Conservation (phyloP, 2,888 invertebrate genomes). For the Epirrhoe alternata region DNA sequence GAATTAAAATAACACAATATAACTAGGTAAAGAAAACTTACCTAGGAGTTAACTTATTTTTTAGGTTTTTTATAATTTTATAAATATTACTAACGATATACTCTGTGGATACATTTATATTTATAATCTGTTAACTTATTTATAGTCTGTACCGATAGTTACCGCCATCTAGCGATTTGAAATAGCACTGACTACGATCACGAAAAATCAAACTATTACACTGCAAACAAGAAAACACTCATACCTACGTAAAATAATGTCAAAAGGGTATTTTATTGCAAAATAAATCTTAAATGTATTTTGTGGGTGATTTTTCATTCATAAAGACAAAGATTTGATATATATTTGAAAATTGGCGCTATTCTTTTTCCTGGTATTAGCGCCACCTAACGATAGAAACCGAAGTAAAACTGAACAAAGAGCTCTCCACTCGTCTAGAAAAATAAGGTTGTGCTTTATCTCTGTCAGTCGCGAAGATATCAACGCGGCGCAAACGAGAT, state of each 20-base stretch:
- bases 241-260: background rate
- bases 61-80: no score
- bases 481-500: slow-evolving; percentile 66
- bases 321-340: background rate
- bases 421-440: slow-evolving; percentile 71
- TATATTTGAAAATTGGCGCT: slow-evolving; percentile 36
- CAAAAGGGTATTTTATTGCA: background rate
- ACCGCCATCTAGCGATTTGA: no score
- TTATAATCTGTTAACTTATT: no score
- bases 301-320: slow-evolving; percentile 6
- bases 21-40: no score
- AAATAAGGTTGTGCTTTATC: slow-evolving; percentile 80
- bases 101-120: no score
- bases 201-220: no score
- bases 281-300: background rate
- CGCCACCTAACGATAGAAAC: slow-evolving; percentile 67
- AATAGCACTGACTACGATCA: no score
- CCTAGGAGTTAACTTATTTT: no score
- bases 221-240: no score
- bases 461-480: slow-evolving; percentile 59
- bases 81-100: no score
- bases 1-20: no score
- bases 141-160: no score
- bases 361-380: slow-evolving; percentile 17
- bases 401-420: slow-evolving; percentile 76